A percentile compares a stretch with the other conserved stretches of the same genome.
Conservation (phyloP, 2,888 invertebrate species). For the Oligia latruncula region DNA sequence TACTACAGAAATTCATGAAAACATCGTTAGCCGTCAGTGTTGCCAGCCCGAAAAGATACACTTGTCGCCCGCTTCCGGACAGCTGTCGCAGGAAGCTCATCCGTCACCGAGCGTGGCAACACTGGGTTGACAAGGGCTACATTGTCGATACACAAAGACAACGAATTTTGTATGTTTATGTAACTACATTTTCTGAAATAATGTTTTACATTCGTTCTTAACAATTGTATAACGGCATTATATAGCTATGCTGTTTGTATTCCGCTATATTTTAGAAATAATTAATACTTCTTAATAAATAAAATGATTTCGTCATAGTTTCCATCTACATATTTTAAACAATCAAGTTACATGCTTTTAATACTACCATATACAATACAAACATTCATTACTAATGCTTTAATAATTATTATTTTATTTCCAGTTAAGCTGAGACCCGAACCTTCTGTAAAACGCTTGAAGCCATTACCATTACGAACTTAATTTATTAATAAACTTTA, state of each 20-base stretch:
- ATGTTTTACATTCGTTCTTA: background rate
- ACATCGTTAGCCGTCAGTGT: conserved; percentile 29
- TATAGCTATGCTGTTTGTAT: background rate
- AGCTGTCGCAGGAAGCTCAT: conserved; percentile 59
- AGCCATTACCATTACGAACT: background rate
- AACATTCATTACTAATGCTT: conserved; percentile 6
- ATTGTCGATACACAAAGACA: conserved; percentile 1
- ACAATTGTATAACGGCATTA: background rate
- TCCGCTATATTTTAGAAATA: background rate
- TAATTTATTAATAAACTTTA: background rate
- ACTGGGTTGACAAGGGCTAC: conserved; percentile 31
- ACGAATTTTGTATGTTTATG: background rate
- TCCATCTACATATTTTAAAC: background rate
- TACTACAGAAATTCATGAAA: conserved; percentile 33
- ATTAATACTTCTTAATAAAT: background rate
- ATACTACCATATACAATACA: background rate
- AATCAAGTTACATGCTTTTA: background rate
- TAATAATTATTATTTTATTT: conserved; percentile 32
- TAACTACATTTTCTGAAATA: background rate
- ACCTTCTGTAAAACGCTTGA: conserved; percentile 19
- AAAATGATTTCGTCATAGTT: background rate
- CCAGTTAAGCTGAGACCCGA: conserved; percentile 19
- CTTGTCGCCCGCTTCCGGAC: conserved; percentile 51
- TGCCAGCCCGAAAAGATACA: conserved; percentile 48
- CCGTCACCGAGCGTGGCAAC: conserved; percentile 56